phyloP scores from a whole-genome alignment of 2,888 invertebrate genomes.

The Drosophila suboccidentalis region DNA sequence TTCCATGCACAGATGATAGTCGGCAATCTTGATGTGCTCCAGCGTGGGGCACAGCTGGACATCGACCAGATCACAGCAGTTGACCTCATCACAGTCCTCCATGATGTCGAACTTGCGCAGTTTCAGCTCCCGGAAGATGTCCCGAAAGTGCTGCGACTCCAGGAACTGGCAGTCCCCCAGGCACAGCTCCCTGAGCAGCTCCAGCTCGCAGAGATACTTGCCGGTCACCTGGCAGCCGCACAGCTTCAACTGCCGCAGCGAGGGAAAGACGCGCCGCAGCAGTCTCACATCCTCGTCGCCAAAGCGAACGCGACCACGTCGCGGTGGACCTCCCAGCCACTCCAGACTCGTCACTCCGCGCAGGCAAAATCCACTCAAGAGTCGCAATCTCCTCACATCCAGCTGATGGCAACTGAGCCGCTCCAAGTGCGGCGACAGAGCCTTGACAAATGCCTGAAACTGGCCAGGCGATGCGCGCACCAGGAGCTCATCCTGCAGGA shows the following conservation, averaged over 20 bases:
- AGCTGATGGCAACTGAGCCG: slow-evolving; percentile 63
- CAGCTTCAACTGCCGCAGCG: slow-evolving; percentile 62
- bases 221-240: slow-evolving; percentile 74
- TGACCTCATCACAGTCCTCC: slow-evolving; percentile 80
- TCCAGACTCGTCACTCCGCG: slow-evolving; percentile 52
- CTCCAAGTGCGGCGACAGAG: slow-evolving; percentile 60
- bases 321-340: slow-evolving; percentile 47
- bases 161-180: slow-evolving; percentile 74
- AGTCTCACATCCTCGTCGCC: slow-evolving; percentile 77
- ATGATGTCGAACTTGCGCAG: slow-evolving; percentile 78
- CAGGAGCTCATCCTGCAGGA: slow-evolving; percentile 65
- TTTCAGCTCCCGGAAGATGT: slow-evolving; percentile 67
- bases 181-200: slow-evolving; percentile 58
- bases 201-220: slow-evolving; percentile 64
- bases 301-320: slow-evolving; percentile 59
- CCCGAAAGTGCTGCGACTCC: slow-evolving; percentile 74
- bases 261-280: slow-evolving; percentile 66
- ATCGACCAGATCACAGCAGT: slow-evolving; percentile 75
- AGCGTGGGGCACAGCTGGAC: slow-evolving; percentile 73
- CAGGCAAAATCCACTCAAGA: slow-evolving; percentile 53
- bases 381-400: slow-evolving; percentile 62
- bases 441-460: slow-evolving; percentile 64
- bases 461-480: slow-evolving; percentile 24
- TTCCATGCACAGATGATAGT: slow-evolving; percentile 80
- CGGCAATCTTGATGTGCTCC: slow-evolving; percentile 80